These are phyloP conservation scores for Alectoris magna DNA, from an alignment of 2,797 vertebrate genomes.

Conservation along the genomic window DNA sequence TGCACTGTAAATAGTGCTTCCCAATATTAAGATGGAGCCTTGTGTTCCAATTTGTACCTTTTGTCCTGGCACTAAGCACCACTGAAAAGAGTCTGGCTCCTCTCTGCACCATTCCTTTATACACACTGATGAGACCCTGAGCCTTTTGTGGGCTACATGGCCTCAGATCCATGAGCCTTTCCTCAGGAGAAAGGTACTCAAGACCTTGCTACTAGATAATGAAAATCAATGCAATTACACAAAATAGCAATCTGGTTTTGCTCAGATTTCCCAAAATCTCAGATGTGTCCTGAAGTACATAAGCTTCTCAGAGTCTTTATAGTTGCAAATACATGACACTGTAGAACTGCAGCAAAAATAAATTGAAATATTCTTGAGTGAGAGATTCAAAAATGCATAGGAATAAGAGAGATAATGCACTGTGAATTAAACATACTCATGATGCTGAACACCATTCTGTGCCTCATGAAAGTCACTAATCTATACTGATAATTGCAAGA, in stretches of 20 bases:
- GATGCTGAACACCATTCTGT: background rate
- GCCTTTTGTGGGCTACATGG: too few relatives aligned
- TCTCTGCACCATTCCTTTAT: background rate
- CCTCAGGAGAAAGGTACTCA: background rate
- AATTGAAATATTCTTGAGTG: background rate
- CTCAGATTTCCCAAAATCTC: background rate
- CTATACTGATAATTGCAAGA: background rate
- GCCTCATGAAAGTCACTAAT: background rate
- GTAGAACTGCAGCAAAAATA: background rate
- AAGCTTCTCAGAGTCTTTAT: background rate
- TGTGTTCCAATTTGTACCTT: background rate
- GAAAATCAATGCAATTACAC: background rate
- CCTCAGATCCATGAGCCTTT: background rate
- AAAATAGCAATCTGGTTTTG: background rate
- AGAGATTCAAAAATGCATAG: background rate
- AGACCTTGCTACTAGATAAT: background rate
- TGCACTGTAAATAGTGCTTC: background rate
- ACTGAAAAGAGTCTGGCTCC: background rate
- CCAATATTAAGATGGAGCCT: background rate
- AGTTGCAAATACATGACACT: background rate
- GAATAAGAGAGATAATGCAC: background rate
- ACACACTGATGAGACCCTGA: background rate
- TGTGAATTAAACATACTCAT: background rate
- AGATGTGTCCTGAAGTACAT: background rate
- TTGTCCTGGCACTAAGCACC: background rate